These are phyloP conservation scores for Pyrgilauda ruficollis DNA, from an alignment of 2,113 vertebrate species.

Conservation along the genomic window DNA sequence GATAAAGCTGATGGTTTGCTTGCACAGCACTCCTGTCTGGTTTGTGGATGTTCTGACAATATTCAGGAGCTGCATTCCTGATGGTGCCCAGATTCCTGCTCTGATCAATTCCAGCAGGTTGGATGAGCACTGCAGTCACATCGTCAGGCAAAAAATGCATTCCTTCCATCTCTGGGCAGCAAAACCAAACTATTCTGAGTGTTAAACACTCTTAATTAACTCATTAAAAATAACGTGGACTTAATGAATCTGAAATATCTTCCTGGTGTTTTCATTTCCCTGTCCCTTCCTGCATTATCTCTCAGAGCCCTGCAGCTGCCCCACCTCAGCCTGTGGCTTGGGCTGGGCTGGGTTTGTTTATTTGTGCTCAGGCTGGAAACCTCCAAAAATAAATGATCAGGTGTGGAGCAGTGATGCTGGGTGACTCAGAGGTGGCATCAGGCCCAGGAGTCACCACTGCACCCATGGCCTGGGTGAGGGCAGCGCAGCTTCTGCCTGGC, in stretches of 20 bases:
- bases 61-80: background rate
- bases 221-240: fast-evolving
- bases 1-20: background rate
- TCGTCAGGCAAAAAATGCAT: background rate
- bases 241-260: background rate
- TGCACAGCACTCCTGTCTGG: background rate
- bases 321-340: constrained; percentile 29
- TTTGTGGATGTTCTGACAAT: background rate
- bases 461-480: background rate
- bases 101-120: background rate
- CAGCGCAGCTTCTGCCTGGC: background rate
- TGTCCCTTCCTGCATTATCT: background rate
- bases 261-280: background rate
- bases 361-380: constrained; percentile 45
- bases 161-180: background rate
- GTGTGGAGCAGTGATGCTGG: background rate
- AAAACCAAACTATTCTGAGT: background rate
- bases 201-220: background rate
- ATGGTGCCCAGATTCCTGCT: background rate
- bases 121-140: background rate
- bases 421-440: constrained; percentile 51
- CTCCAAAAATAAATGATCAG: constrained; percentile 53
- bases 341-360: constrained; percentile 46
- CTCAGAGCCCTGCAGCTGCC: background rate
- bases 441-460: background rate